Evolutionary conservation across 2,797 vertebrate genomes (phyloP), one percentile per base, ranked within the genome.

Genomic region (Okamejei kenojei): DNA sequence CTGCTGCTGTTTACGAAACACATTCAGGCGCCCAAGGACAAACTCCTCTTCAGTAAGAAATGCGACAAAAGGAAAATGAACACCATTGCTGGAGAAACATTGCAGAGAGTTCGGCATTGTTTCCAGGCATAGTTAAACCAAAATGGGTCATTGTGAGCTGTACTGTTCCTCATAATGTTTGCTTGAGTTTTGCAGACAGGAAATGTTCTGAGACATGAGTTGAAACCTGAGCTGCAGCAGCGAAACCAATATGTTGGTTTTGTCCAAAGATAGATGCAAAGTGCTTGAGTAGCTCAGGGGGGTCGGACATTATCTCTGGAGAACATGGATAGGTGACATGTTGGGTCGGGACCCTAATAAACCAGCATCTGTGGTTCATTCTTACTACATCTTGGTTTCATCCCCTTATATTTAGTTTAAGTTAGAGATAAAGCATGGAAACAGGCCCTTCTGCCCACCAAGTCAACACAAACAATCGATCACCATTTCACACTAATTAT

Each of bases 11-110:
- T 74, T 15, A n/a, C 74, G 90, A 54, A 91, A 91, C 13, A 23
- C 68, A 54, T 91, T 74, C 68, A 91, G 1, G 29, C 90, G 1
- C 21, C 35, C 90, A 91, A 91, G 90, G 90, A 35, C 90, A 74
- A 6, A 5, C 0, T 5, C 10, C 65, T 45, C 35, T 74, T 91
- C 32, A 74, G 71, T 38, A 54, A 91, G 68, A 91, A 29, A 26
- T 7, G 29, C 1, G 54, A 74, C 90, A 91, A 91, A 54, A 29
- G 90, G 73, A 71, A 91, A 90, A 91, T 91, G 68, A 19, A 45
- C 35, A 73, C 88, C 35, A 73, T 73, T 73, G 35, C 2, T 35
- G 45, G 88, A 88, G 8, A 65, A 88, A 68, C 63, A 32, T 61
- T 65, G 61, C 15, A 35, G 9, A 3, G 3, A 91, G 35, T 91